Evolutionary conservation across 2,888 invertebrate species (phyloP), one percentile per base, ranked within the genome.

Genomic region (Ormyrus pomaceus): DNA sequence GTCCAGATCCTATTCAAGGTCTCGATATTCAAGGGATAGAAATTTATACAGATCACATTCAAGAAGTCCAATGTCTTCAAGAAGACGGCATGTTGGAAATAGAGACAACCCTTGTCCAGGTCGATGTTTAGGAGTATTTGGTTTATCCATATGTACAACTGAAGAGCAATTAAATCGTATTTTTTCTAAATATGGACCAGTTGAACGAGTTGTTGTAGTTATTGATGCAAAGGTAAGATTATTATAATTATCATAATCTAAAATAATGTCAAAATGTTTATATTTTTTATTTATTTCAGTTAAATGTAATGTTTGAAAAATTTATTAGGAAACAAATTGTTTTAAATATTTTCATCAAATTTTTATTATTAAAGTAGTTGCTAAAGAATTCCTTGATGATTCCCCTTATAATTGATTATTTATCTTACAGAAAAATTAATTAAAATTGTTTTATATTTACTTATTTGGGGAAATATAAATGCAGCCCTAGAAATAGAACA

Each of bases 81-180:
- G 96, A 82, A 93, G 95, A 85, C 92, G 96, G 64, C 96, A 96
- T 90, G 92, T 93, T 82, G 95, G 96, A 83, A 96, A 95, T 88
- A 92, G 96, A 91, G 97, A 97, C 87, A 95, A 96, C 89, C 98
- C 98, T 0, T 94, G 95, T 82, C 96, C 97, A 3, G 96, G 95
- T 66, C 93, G 96, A 74, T 99, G 98, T 89, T 93, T 99, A 69
- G 99, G 99, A 19, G 95, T 99, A 10, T 99, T 99, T 91, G 99
- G 99, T 5, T 92, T 99, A 77, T 98, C 96, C 88, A 94, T 98
- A 75, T 95, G 96, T 91, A 99, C 99, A 0, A 96, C 97, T 0
- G 98, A 99, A 89, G 94, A 96, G 86, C 97, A 98, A 90, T 93
- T 99, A 61, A 95, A 96, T 88, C 96, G 98, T 86, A 96, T 98